Base-by-base conservation (phyloP, 2,113 vertebrate species). In the Datnioides undecimradiatus region DNA sequence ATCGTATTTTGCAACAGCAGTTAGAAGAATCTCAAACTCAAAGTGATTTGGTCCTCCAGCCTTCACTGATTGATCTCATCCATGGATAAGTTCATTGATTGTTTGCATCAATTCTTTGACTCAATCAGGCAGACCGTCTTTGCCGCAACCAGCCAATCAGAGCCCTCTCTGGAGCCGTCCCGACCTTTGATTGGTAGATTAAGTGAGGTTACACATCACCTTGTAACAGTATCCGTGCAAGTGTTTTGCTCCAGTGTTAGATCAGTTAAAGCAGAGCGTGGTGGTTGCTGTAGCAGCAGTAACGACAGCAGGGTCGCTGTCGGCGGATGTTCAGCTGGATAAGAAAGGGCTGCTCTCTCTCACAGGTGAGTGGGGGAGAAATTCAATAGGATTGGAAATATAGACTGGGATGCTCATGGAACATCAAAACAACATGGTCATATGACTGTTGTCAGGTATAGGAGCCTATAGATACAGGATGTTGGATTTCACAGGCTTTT, bases 141-240 rank as follows among this genome's bases (percentile, higher is more conserved):
- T 52, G 12, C 16, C 13, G 1, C 41, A 27, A 10, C 8, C 21
- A 23, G 64, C 84, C 73, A 79, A 81, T 79, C n/a, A 25, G 43
- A 82, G 52, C 5, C 14, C 55, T 58, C 16, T 10, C 2, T 25
- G 31, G n/a, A 31, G 27, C n/a, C 29, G 1, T 34, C 17, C 45
- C 62, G 84, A 80, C 76, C 77, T 86, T 84, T 88, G 85, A 76
- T 76, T 79, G 79, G 69, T 36, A 51, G 79, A 80, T 73, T 65
- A 73, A 5, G 33, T 5, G 23, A 52, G 59, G 34, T 82, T 58
- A 55, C 40, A 60, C 27, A 52, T 77, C 52, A 58, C 38, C 41
- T 52, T 73, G 60, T 48, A 65, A 65, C 25, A 38, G 23, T 23
- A 10, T 36, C 10, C 38, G 46, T 71, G 76, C 17, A 16, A 19